Percentiles rank a stretch among this genome's conserved stretches.
Evolutionary conservation across 2,113 vertebrate genomes (phyloP).

Genomic region (Ptychochromis oligacanthus): DNA sequence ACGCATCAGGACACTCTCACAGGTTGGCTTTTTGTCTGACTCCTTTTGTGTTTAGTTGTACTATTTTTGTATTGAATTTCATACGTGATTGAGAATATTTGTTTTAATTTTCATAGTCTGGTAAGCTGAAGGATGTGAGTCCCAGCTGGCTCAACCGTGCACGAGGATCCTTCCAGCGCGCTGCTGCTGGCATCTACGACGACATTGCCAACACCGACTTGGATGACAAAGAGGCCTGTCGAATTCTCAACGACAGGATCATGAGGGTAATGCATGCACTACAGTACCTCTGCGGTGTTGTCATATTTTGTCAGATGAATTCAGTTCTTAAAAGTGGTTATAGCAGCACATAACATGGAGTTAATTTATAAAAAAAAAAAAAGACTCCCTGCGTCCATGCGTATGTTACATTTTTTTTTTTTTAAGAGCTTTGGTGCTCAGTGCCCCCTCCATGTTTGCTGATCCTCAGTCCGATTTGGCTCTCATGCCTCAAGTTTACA

Average conservation of each 20-base stretch:
- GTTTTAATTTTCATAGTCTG: conserved; percentile 27
- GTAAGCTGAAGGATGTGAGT: conserved; percentile 72
- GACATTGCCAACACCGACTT: conserved; percentile 77
- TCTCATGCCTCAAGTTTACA: neutral
- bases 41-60: neutral
- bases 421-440: rapidly evolving
- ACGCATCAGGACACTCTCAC: conserved; percentile 10
- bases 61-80: neutral
- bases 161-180: conserved; percentile 83
- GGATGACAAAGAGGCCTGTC: conserved; percentile 77
- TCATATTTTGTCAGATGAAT: no score
- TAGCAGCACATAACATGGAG: no score
- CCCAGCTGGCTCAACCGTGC: conserved; percentile 84
- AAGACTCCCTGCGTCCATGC: no score
- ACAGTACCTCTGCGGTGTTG: neutral
- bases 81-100: neutral
- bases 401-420: no score
- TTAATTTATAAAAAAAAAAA: neutral
- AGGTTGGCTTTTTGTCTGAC: conserved; percentile 21
- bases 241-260: conserved; percentile 87
- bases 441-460: neutral
- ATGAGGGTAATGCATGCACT: conserved; percentile 83
- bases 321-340: no score
- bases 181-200: conserved; percentile 62
- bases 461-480: neutral